Percentiles rank a stretch among this genome's conserved stretches.
Conservation (phyloP, 2,888 invertebrate genomes). For the Cryptus viduatorius region DNA sequence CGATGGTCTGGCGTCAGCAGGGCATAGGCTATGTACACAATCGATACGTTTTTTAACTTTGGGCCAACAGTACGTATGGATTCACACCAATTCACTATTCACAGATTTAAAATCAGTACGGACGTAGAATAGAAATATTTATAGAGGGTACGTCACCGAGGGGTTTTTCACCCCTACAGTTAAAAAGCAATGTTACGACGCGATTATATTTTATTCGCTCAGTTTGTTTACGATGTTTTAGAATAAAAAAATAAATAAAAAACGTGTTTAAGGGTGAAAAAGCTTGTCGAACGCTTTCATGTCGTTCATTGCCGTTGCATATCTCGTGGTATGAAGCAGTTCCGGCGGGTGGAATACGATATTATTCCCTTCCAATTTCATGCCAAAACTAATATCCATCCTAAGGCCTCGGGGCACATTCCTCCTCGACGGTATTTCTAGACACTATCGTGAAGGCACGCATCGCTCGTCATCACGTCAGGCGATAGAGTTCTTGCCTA, state of each 20-base stretch:
- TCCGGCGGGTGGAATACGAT: constrained; percentile 61
- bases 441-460: constrained; percentile 61
- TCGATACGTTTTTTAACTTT: too few relatives aligned
- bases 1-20: too few relatives aligned
- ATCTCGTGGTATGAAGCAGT: constrained; percentile 65
- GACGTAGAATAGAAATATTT: too few relatives aligned
- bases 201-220: constrained; percentile 1
- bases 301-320: constrained; percentile 6
- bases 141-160: too few relatives aligned
- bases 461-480: constrained; percentile 64
- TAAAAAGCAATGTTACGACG: background rate
- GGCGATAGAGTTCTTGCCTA: constrained; percentile 53
- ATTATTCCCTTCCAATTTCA: constrained; percentile 65
- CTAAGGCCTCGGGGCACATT: constrained; percentile 56
- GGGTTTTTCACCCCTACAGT: too few relatives aligned
- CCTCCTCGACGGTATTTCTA: constrained; percentile 65
- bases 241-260: too few relatives aligned
- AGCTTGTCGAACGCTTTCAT: background rate
- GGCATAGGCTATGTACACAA: too few relatives aligned
- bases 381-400: constrained; percentile 64
- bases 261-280: background rate
- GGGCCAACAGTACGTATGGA: too few relatives aligned
- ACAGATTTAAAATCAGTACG: too few relatives aligned
- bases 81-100: too few relatives aligned
- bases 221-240: background rate